Base-by-base conservation (phyloP, 2,888 invertebrate genomes). In the Anticlea derivata region DNA sequence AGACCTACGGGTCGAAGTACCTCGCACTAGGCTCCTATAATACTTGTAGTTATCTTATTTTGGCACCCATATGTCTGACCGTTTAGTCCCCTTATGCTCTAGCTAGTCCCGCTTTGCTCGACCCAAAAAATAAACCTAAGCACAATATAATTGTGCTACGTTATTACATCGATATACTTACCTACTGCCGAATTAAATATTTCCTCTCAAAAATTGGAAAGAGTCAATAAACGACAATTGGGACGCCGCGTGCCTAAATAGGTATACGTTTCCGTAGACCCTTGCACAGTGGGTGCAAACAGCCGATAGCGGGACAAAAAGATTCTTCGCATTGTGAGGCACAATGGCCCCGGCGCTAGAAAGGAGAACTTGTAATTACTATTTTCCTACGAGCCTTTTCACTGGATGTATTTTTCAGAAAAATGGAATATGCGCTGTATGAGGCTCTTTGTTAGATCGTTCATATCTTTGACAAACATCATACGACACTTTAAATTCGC, bases 291-390 rank as follows among this genome's bases (percentile, higher is more conserved):
- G 85, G 47, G 86, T 88, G 89, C 88, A 77, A 83, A 81, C 81
- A 70, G 73, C 78, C 83, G 90, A 89, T 89, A 89, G 75, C 77
- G 73, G 68, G 82, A 90, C 90, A 90, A 89, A 90, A 89, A 90
- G 88, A 85, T 87, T 87, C 87, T 71, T 73, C 64, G 77, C 80
- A 89, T 90, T 90, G 90, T 89, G 80, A 67, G 57, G 70, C 79
- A 90, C 90, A 89, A 89, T 87, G 69, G 78, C 70, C 72, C 68
- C 74, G 72, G 65, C 66, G 63, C 73, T 70, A 72, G 82, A 78
- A 77, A 77, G 73, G 73, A 70, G 80, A 83, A 86, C 80, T 88
- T 90, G 87, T 89, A 90, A 90, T 90, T 90, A 90, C 89, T 86
- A 86, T 86, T 87, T 87, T 86, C 86, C 88, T 83, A 80, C 78